Base-by-base conservation (phyloP, 1,140 invertebrate species). In the Brachionus sp. region DNA sequence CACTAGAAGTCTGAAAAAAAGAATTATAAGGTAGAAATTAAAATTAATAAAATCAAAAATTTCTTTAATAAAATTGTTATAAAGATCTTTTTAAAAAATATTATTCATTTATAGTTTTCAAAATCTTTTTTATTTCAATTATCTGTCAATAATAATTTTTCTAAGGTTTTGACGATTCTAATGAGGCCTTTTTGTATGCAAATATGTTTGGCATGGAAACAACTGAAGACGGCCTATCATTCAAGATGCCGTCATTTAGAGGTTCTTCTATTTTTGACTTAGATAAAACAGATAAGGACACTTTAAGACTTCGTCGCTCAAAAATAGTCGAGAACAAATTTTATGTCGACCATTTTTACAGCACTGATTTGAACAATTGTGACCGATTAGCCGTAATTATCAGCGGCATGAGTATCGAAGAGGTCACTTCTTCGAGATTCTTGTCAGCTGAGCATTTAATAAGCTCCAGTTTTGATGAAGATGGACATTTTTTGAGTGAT, bases 271-370 rank as follows among this genome's bases (percentile, higher is more conserved):
- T 46, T 13, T 75, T 46, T 46, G 6, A 46, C 10, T 16, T 75
- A 2, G 19, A 19, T 23, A 75, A 75, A 33, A 46, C 39, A 1
- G 70, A 75, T 7, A 42, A 75, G 29, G 70, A 75, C 25, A 13
- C 39, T 19, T 33, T 75, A 9, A 29, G 70, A 16, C 44, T 75
- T 12, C 37, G 42, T 44, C 70, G 70, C 23, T 75, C 70, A 50
- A 75, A 75, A 25, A 46, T 75, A 25, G 42, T 75, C 37, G 70
- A 75, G 9, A 75, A 75, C 13, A 75, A 75, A 46, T 75, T 75
- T 10, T 75, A 75, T 13, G 13, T 46, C 12, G 44, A 70, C 16
- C 66, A 70, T 23, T 70, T 70, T 70, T 70, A 19, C 13, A 70
- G 66, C n/a, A 42, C 42, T 19, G 70, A 46, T n/a, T 13, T 75